Evolutionary conservation across 2,113 vertebrate species (phyloP), one percentile per base, ranked within the genome.

Genomic region (Struthidea cinerea): DNA sequence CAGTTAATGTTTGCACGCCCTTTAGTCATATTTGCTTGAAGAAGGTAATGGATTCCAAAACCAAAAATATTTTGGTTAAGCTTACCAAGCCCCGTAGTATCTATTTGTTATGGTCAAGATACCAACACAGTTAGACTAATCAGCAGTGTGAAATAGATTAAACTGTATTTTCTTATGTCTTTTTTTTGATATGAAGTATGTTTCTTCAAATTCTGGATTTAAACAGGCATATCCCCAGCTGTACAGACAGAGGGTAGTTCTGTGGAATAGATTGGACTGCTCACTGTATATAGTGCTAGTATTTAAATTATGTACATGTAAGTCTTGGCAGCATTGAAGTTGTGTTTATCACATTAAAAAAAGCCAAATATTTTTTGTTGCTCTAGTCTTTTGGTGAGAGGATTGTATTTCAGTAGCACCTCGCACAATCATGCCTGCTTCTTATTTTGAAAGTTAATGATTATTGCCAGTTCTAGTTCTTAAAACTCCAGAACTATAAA

Each of bases 401-500:
- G 33, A 47, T 60, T 79, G 4, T 93, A 86, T 94, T 92, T 86
- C 83, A 93, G 60, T 56, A n/a, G 57, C 65, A 78, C 33, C 77
- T 94, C 68, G 81, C 73, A 90, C 50, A 76, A 16, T 73, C 49
- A n/a, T 57, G 37, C 46, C 61, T 79, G 60, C 67, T 83, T 85
- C 83, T 86, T 52, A 81, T 68, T 69, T 71, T 93, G n/a, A 74
- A 84, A 88, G 77, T 86, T 93, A 92, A 84, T 76, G 80, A 81
- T 68, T 78, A 19, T 71, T 94, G 41, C 61, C 22, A 9, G 82
- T 92, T 87, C 70, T 69, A 84, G 52, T 91, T 91, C 77, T 95
- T 73, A 71, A 93, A 91, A 89, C 41, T 94, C 49, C 57, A 79
- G 87, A 87, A 68, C 84, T 87, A 75, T 95, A 95, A 91, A 96